Evolutionary conservation across 2,888 invertebrate genomes (phyloP).

Genomic region (Brenthis hecate): DNA sequence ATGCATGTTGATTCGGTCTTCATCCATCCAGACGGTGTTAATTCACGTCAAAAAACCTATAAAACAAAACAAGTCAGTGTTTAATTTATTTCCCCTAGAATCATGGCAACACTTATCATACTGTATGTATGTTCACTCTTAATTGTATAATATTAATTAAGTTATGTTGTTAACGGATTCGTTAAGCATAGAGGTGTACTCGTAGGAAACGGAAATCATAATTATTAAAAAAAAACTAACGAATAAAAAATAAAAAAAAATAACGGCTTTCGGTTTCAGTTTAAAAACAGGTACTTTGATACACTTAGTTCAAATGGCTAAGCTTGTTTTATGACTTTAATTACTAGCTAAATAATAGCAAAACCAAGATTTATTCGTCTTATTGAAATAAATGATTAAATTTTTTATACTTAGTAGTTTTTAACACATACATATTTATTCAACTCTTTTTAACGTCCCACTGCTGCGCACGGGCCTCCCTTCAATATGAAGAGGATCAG

Average conservation of each 20-base stretch:
- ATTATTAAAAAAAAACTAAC: background rate
- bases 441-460: too few relatives aligned
- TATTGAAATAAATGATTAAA: too few relatives aligned
- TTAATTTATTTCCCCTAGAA: constrained; percentile 9
- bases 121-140: background rate
- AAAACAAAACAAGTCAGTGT: constrained; percentile 6
- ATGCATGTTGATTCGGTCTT: constrained; percentile 1
- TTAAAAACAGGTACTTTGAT: background rate
- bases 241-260: constrained; percentile 4
- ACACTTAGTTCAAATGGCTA: too few relatives aligned
- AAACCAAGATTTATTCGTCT: too few relatives aligned
- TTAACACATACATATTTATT: too few relatives aligned
- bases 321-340: too few relatives aligned
- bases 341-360: too few relatives aligned
- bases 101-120: constrained; percentile 3
- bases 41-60: constrained; percentile 15
- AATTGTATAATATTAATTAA: constrained; percentile 22
- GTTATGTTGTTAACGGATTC: constrained; percentile 2
- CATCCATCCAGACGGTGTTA: too few relatives aligned
- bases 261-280: background rate
- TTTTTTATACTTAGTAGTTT: too few relatives aligned
- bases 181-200: background rate
- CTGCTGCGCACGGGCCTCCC: too few relatives aligned
- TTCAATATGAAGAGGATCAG: too few relatives aligned
- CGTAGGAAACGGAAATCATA: constrained; percentile 15